Evolutionary conservation across 2,888 invertebrate genomes (phyloP).

Genomic region (Drosophila silvestris): DNA sequence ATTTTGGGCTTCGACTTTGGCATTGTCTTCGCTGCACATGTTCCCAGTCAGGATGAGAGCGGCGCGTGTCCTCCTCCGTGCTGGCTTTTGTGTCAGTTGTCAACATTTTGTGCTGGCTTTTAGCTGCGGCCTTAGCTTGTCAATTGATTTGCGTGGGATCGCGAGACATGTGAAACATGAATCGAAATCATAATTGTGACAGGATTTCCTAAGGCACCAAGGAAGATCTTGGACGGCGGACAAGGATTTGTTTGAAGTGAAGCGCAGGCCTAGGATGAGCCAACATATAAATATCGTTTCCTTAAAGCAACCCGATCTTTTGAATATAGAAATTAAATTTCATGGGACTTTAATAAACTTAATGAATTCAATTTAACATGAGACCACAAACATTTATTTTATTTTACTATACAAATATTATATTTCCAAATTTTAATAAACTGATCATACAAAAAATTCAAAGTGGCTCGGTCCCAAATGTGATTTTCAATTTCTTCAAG

Average conservation of each 20-base stretch:
- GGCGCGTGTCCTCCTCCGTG: conserved; percentile 55
- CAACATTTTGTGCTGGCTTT: conserved; percentile 69
- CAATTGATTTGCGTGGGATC: conserved; percentile 65
- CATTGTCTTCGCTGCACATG: conserved; percentile 54
- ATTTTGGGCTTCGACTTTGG: conserved; percentile 46
- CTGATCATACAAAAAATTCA: neutral
- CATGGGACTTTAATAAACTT: neutral
- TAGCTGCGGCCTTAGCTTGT: conserved; percentile 59
- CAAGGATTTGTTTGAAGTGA: conserved; percentile 5
- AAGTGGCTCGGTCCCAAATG: neutral
- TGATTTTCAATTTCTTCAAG: neutral
- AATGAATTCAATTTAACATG: neutral
- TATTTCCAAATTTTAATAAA: neutral
- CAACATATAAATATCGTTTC: neutral
- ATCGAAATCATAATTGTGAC: conserved; percentile 70
- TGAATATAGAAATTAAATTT: neutral
- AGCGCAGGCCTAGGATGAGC: neutral
- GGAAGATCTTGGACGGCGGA: neutral
- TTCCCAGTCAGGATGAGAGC: conserved; percentile 3
- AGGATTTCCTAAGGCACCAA: conserved; percentile 10
- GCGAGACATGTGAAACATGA: conserved; percentile 52
- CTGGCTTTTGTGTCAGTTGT: conserved; percentile 67
- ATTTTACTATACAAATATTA: neutral
- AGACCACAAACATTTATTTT: neutral
- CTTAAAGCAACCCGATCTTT: neutral